These are phyloP conservation scores for Campylomormyrus numenius DNA, from an alignment of 2,113 vertebrate species.

Conservation along the genomic window DNA sequence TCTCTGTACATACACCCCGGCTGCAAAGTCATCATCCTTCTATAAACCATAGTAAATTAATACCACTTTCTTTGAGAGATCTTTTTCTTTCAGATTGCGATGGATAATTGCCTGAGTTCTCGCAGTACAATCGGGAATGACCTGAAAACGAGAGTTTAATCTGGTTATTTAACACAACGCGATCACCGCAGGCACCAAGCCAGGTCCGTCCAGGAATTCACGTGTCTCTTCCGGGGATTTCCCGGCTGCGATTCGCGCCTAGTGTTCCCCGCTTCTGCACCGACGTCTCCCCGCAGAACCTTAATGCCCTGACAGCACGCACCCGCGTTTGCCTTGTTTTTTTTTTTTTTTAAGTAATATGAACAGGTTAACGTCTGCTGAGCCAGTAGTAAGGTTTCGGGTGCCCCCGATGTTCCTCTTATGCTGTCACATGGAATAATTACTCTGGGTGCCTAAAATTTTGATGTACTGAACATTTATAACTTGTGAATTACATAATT, in stretches of 20 bases:
- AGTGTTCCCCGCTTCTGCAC: neutral
- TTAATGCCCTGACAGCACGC: neutral
- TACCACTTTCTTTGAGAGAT: neutral
- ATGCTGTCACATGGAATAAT: neutral
- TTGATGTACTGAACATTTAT: neutral
- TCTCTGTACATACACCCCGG: neutral
- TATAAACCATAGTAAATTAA: neutral
- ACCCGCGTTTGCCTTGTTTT: neutral
- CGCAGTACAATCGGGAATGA: neutral
- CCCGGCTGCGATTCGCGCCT: neutral
- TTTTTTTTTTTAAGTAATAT: neutral
- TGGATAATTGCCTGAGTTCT: neutral
- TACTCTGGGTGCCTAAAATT: neutral
- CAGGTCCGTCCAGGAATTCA: neutral
- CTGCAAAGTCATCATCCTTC: neutral
- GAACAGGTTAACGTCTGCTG: neutral
- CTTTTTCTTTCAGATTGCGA: neutral
- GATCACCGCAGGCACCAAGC: neutral
- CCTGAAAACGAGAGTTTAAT: neutral
- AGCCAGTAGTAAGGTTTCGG: neutral
- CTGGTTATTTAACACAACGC: neutral
- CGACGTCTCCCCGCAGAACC: neutral
- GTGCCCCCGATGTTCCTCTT: neutral
- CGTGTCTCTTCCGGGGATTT: neutral
- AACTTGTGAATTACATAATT: neutral